Conservation (phyloP, 2,888 invertebrate genomes). For the Yponomeuta cagnagella region DNA sequence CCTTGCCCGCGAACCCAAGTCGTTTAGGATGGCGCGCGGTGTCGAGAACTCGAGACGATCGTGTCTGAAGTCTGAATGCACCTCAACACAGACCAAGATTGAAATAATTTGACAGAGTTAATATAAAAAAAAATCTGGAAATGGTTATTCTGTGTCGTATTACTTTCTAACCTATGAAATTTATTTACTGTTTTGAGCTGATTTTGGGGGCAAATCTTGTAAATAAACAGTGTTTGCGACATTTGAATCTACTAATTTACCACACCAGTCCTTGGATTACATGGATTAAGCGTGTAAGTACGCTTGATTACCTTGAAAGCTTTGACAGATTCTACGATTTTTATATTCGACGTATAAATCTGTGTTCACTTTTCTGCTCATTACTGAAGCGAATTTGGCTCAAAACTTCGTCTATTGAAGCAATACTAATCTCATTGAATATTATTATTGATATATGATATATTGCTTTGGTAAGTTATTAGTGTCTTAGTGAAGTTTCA, state of each 20-base stretch:
- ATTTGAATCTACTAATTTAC: too few species aligned
- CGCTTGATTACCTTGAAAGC: neutral
- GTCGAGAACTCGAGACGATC: too few species aligned
- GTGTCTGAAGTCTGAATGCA: neutral
- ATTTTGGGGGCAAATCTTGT: neutral
- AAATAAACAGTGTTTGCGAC: neutral
- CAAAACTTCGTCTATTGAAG: neutral
- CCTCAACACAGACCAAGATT: neutral
- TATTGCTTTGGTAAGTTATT: neutral
- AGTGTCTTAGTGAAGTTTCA: neutral
- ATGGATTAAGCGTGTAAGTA: too few species aligned
- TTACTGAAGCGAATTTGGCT: neutral
- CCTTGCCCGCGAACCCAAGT: too few species aligned
- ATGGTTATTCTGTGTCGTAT: too few species aligned
- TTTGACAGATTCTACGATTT: neutral
- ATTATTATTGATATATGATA: neutral
- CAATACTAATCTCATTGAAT: neutral
- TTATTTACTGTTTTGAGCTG: neutral
- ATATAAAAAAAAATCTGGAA: neutral
- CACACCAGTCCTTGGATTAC: too few species aligned
- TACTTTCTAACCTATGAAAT: neutral
- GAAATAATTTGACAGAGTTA: neutral
- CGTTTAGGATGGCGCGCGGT: too few species aligned
- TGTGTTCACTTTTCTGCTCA: neutral
- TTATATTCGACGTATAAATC: neutral